These are phyloP conservation scores for Linnaemya tessellans DNA, from an alignment of 2,888 invertebrate genomes.

Conservation along the genomic window DNA sequence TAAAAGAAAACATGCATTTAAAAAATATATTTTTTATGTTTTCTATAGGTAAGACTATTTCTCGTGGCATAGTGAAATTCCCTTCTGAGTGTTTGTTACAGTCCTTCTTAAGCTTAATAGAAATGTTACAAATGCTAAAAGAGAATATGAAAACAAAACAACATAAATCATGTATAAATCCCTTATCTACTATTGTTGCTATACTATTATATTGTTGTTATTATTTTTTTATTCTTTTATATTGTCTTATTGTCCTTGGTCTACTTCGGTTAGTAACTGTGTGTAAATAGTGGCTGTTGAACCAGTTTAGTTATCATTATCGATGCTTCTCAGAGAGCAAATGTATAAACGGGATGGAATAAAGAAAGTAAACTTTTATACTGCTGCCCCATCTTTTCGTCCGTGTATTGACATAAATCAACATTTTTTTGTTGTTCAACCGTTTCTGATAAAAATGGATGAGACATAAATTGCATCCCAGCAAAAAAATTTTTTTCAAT, in stretches of 20 bases:
- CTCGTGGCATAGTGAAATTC: too few species aligned
- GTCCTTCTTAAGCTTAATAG: too few species aligned
- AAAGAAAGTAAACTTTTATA: background rate
- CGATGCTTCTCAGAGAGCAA: background rate
- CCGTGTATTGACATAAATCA: background rate
- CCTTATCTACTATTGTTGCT: background rate
- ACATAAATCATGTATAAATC: background rate
- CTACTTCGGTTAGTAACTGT: background rate
- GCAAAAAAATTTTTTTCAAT: too few species aligned
- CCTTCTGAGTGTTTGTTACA: too few species aligned
- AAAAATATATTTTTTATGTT: too few species aligned
- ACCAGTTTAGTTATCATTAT: background rate
- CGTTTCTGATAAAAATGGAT: background rate
- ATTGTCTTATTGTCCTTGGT: slow-evolving; percentile 12
- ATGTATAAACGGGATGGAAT: background rate
- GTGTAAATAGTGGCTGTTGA: background rate
- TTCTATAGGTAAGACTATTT: too few species aligned
- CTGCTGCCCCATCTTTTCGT: background rate
- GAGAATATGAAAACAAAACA: background rate
- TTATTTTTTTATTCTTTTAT: background rate
- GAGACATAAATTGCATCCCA: background rate
- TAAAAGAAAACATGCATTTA: too few species aligned
- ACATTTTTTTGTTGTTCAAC: background rate
- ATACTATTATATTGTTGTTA: too few species aligned
- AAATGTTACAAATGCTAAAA: too few species aligned